A percentile compares a stretch with the other conserved stretches of the same genome.
phyloP scores from a whole-genome alignment of 1,140 invertebrate species.

The Liolophura sinensis region DNA sequence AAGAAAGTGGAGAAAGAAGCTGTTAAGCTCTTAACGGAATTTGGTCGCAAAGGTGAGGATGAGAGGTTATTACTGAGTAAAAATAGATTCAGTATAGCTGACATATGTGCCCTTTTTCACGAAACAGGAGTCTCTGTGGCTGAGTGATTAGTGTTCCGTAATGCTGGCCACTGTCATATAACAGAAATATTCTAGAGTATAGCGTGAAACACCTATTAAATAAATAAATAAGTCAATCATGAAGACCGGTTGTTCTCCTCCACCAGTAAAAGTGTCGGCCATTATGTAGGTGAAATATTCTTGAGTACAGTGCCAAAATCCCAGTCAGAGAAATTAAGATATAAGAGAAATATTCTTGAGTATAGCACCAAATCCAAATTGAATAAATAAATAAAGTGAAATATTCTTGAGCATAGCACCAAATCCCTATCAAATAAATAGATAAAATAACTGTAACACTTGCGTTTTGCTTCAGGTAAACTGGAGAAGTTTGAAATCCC shows the following conservation, averaged over 20 bases:
- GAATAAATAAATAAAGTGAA: too few relatives aligned
- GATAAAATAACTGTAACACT: too few relatives aligned
- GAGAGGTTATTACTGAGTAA: background rate
- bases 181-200: background rate
- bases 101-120: background rate
- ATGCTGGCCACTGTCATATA: background rate
- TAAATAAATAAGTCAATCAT: background rate
- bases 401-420: too few relatives aligned
- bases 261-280: too few relatives aligned
- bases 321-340: too few relatives aligned
- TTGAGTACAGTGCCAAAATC: background rate
- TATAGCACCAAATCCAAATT: too few relatives aligned
- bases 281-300: background rate
- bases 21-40: conserved; percentile 20
- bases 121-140: too few relatives aligned
- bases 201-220: background rate
- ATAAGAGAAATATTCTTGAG: too few relatives aligned
- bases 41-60: conserved; percentile 33
- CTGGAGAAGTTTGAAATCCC: conserved; percentile 88
- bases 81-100: too few relatives aligned
- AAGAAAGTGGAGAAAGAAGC: conserved; percentile 69
- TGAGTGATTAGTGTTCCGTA: too few relatives aligned
- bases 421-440: too few relatives aligned
- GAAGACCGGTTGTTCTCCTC: too few relatives aligned
- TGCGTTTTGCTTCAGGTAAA: conserved; percentile 38